Percentiles rank a stretch among this genome's conserved stretches.
phyloP scores from a whole-genome alignment of 2,888 invertebrate species.

The Acrocyrtus sp. region DNA sequence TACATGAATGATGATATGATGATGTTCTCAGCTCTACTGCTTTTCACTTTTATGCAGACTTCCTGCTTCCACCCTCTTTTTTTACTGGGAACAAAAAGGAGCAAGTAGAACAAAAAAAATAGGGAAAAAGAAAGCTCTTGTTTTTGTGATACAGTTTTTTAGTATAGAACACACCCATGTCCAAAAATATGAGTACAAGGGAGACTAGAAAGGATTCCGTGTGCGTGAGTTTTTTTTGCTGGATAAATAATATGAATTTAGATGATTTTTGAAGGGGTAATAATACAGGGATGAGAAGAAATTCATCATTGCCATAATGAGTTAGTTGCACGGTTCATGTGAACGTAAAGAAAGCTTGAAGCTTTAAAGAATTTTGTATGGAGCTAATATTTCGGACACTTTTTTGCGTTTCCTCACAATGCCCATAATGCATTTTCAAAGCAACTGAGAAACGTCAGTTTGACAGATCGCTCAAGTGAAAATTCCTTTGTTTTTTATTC shows the following conservation, averaged over 20 bases:
- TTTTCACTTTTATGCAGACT: conserved; percentile 18
- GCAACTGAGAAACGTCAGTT: conserved; percentile 42
- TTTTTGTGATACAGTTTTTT: not conserved
- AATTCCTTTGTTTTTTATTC: conserved; percentile 54
- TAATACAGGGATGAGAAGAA: conserved; percentile 12
- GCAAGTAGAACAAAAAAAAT: conserved; percentile 21
- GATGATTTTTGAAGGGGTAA: conserved; percentile 39
- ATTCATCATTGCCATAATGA: conserved; percentile 25
- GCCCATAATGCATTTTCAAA: too few relatives aligned
- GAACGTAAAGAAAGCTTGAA: not conserved
- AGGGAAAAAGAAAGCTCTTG: not conserved
- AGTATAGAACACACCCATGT: not conserved
- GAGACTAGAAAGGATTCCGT: not conserved
- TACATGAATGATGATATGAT: conserved; percentile 20
- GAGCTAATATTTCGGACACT: conserved; percentile 31
- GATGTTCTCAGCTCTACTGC: too few relatives aligned
- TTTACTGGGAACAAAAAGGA: conserved; percentile 19
- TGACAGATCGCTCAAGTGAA: conserved; percentile 55
- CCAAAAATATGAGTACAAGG: not conserved
- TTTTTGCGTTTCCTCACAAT: too few relatives aligned
- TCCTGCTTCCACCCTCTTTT: conserved; percentile 33
- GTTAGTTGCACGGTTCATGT: conserved; percentile 19
- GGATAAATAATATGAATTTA: conserved; percentile 33
- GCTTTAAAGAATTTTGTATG: conserved; percentile 16
- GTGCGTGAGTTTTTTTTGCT: conserved; percentile 8